Base-by-base conservation (phyloP, 2,113 vertebrate species). In the Gallinago paraguaiae region DNA sequence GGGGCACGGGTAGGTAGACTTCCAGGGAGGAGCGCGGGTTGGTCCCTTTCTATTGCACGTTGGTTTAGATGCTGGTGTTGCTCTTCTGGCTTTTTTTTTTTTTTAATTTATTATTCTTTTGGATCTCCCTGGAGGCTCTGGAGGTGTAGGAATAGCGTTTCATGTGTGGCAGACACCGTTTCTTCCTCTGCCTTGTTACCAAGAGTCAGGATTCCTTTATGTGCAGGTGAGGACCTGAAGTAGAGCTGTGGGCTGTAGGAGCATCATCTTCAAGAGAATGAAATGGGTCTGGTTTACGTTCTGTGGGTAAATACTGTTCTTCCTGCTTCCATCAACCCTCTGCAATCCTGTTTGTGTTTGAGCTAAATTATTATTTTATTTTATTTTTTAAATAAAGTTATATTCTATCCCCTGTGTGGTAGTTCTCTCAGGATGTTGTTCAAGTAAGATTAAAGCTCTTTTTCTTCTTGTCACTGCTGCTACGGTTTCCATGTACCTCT, bases 371-470 rank as follows among this genome's bases (percentile, higher is more conserved):
- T 97, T 96, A n/a, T 71, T 41, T 5, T 41, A 6, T 43, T 41
- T 86, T 94, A 28, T 53, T 95, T 97, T 97, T 86, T 18, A 85
- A 97, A 96, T 96, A 97, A 96, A 96, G 43, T 91, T 77, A 45
- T 30, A 39, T 64, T 97, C 85, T 64, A 96, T 92, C 71, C 79
- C 68, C 59, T 35, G 12, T 65, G 69, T 90, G 61, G 48, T 45
- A 78, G 89, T 93, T 89, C 35, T 83, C 31, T 19, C 2, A 43
- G 39, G 60, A 82, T 67, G 30, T 37, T 59, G 31, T 76, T 93
- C 28, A 70, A 82, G 63, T 50, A 76, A 70, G 71, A 67, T 43
- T 65, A 15, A 91, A 82, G 25, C 15, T 14, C 25, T 54, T 88
- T 86, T 67, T 43, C 41, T 54, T 85, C 64, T 82, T 11, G 4